Evolutionary conservation across 2,888 invertebrate species (phyloP).

Genomic region (Aricia artaxerxes): DNA sequence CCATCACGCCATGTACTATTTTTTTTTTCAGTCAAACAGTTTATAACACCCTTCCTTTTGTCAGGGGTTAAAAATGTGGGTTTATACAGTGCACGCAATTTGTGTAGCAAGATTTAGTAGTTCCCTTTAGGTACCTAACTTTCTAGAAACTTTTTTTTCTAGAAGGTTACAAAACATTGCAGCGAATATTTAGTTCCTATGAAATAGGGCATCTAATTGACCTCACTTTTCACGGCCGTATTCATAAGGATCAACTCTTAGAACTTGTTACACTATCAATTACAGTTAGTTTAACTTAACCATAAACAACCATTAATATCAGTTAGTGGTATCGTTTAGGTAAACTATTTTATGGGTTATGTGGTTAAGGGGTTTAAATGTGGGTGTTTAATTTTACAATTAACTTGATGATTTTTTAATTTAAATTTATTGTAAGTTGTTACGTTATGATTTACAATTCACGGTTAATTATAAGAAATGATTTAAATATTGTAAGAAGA

Average conservation of each 20-base stretch:
- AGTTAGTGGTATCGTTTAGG: slow-evolving; percentile 70
- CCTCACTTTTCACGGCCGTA: not conserved
- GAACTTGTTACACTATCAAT: slow-evolving; percentile 56
- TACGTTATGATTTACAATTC: not conserved
- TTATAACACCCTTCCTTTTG: too few species aligned
- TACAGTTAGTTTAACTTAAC: slow-evolving; percentile 57
- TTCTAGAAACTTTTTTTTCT: too few species aligned
- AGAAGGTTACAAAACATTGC: too few species aligned
- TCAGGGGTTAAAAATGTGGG: too few species aligned
- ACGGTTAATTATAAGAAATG: not conserved
- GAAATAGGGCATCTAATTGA: not conserved
- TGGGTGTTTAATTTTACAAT: slow-evolving; percentile 50
- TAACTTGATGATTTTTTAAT: slow-evolving; percentile 55
- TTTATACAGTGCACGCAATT: too few species aligned
- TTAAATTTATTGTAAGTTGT: slow-evolving; percentile 55
- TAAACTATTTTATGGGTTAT: slow-evolving; percentile 76
- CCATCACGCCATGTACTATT: too few species aligned
- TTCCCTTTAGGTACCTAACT: too few species aligned
- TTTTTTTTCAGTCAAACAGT: too few species aligned
- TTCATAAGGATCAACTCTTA: slow-evolving; percentile 21
- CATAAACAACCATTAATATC: slow-evolving; percentile 77
- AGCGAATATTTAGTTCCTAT: not conserved
- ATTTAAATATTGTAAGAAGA: too few species aligned
- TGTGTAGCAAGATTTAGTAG: too few species aligned
- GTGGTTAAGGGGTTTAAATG: slow-evolving; percentile 71